Evolutionary conservation across 37 sponge, comb jelly and placozoan species (phyloP).

Genomic region (Petrosia ficiformis): DNA sequence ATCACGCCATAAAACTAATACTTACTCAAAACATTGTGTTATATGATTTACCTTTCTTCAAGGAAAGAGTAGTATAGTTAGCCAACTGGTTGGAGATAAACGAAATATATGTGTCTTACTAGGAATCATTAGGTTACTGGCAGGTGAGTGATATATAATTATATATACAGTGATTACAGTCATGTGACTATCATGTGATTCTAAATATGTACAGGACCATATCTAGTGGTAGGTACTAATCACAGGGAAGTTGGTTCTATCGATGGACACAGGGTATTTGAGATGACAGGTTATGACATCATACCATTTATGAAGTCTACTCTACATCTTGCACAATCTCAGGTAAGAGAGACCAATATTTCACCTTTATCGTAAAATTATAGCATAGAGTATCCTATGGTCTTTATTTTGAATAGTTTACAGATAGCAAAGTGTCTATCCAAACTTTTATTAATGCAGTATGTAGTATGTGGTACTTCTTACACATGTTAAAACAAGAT

Average conservation of each 20-base stretch:
- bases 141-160: constrained; percentile 32
- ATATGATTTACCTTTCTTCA: too few species aligned
- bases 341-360: constrained; percentile 32
- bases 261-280: constrained; percentile 69
- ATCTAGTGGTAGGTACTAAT: constrained; percentile 77
- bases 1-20: too few species aligned
- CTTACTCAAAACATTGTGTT: too few species aligned
- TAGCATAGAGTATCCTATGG: neutral
- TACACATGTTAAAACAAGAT: too few species aligned
- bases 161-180: too few species aligned
- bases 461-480: too few species aligned
- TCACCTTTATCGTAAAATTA: neutral
- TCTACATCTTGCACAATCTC: constrained; percentile 64
- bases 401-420: too few species aligned
- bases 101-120: constrained; percentile 35
- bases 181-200: too few species aligned
- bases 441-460: too few species aligned
- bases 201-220: constrained; percentile 73
- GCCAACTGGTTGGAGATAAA: neutral
- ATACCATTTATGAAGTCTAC: constrained; percentile 67
- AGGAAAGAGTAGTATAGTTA: constrained; percentile 13
- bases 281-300: constrained; percentile 63
- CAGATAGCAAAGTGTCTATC: too few species aligned
- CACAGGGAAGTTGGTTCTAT: constrained; percentile 73
- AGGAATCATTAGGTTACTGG: constrained; percentile 70